These are phyloP conservation scores for Chiloscyllium plagiosum DNA, from an alignment of 2,113 vertebrate genomes.

Conservation along the genomic window DNA sequence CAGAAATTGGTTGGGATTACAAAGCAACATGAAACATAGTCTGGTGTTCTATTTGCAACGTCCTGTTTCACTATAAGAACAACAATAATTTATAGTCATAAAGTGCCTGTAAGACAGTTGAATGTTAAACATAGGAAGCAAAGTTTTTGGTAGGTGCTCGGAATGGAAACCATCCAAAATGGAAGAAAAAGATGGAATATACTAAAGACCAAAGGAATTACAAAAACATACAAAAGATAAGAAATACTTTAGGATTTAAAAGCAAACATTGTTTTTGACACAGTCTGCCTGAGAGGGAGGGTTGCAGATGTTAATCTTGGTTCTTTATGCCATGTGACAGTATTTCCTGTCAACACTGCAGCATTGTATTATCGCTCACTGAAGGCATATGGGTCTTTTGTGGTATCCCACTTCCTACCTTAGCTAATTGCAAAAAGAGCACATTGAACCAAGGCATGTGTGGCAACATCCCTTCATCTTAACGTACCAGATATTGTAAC, in stretches of 20 bases:
- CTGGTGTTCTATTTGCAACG: not conserved
- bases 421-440: not conserved
- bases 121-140: not conserved
- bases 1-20: not conserved
- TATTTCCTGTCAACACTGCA: not conserved
- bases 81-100: not conserved
- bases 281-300: not conserved
- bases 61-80: not conserved
- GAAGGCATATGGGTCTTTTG: not conserved
- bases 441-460: not conserved
- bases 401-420: slow-evolving; percentile 30
- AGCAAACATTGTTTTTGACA: not conserved
- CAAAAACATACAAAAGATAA: not conserved
- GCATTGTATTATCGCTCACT: not conserved
- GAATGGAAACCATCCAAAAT: not conserved
- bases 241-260: not conserved
- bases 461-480: not conserved
- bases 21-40: not conserved
- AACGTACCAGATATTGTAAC: not conserved
- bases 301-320: not conserved
- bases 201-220: not conserved
- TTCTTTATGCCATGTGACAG: not conserved
- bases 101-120: not conserved
- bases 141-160: not conserved
- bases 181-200: not conserved